Evolutionary conservation across 2,888 invertebrate genomes (phyloP), one percentile per base, ranked within the genome.

Genomic region (Spatulosminthurus flaviceps): DNA sequence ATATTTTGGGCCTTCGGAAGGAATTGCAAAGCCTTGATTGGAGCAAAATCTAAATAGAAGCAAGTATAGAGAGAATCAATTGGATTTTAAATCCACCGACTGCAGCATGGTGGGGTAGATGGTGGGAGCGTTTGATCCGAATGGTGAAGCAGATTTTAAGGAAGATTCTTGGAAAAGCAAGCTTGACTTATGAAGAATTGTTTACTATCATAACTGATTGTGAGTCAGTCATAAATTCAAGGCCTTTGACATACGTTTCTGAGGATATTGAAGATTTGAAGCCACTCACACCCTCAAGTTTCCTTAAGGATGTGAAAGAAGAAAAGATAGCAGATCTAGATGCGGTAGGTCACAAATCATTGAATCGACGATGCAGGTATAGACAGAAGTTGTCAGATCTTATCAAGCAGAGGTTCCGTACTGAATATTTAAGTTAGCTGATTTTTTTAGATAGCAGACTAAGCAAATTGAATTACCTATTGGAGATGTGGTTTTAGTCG

Each of bases 141-240:
- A 80, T 81, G 0, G 61, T 79, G 1, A 84, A 85, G 72, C 26
- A 61, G 42, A 82, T 83, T 64, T 29, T 83, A 0, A 61, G 77
- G 16, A 16, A 81, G 19, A 28, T 70, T 1, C 16, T 74, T 0
- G 43, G 67, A 16, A 34, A 61, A 19, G n/a, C 69, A 0, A 41
- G 19, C 0, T 64, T 78, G 0, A 78, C 42, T 0, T 74, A 4
- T 41, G 80, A 80, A 61, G 80, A 80, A 24, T 24, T 80, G 13
- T 1, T 4, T 16, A 81, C 66, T 9, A 67, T 77, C 0, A 0
- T 78, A 0, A 24, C 28, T 2, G 84, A 86, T 78, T 85, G 86
- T 42, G 86, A 87, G 74, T 86, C 82, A 0, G 81, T 86, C 7
- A 75, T 86, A 1, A 87, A 87, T 78, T 86, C 86, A 13, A 73